Evolutionary conservation across 2,888 invertebrate species (phyloP).

Genomic region (Drosophila mercatorum): DNA sequence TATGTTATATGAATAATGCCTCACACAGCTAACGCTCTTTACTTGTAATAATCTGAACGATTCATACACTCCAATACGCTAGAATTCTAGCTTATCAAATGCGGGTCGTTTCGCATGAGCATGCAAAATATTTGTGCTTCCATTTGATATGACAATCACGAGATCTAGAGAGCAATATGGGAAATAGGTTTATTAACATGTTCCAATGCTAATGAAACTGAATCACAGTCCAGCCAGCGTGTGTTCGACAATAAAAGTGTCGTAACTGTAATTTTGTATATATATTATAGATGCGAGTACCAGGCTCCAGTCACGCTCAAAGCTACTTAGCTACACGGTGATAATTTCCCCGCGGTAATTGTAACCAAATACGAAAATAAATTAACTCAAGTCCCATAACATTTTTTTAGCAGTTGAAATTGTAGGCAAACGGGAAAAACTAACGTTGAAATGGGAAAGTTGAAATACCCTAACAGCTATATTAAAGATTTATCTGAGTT

Average conservation of each 20-base stretch:
- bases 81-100: slow-evolving; percentile 7
- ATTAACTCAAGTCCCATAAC: slow-evolving; percentile 7
- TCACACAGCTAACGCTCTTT: not conserved
- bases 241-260: slow-evolving; percentile 12
- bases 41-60: not conserved
- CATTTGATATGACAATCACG: slow-evolving; percentile 3
- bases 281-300: not conserved
- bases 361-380: slow-evolving; percentile 13
- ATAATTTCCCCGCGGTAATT: slow-evolving; percentile 47
- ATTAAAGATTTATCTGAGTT: not conserved
- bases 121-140: slow-evolving; percentile 12
- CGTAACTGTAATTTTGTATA: slow-evolving; percentile 27
- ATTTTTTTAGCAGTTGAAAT: slow-evolving; percentile 4
- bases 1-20: not conserved
- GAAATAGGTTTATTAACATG: slow-evolving; percentile 14
- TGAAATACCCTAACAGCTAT: slow-evolving; percentile 1
- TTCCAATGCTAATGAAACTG: slow-evolving; percentile 14
- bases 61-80: not conserved
- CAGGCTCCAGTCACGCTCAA: slow-evolving; percentile 36
- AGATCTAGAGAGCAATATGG: slow-evolving; percentile 1
- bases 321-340: slow-evolving; percentile 39
- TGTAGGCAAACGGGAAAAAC: no score
- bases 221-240: slow-evolving; percentile 1
- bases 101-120: slow-evolving; percentile 17
- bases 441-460: not conserved